A percentile compares a stretch with the other conserved stretches of the same genome.
phyloP scores from a whole-genome alignment of 1,140 invertebrate genomes.

The Aphelinus atriplicis region DNA sequence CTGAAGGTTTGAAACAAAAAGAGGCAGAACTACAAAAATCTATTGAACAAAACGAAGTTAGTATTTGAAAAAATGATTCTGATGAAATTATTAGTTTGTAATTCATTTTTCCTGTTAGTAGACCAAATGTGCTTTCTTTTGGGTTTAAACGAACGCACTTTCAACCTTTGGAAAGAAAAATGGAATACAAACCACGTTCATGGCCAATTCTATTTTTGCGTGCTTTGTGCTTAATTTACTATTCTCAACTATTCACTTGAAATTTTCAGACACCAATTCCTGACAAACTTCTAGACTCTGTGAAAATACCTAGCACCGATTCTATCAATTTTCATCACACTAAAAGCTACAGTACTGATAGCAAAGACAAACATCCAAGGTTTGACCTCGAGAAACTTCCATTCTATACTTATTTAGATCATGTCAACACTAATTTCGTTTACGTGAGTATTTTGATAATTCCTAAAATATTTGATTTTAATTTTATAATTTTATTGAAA shows the following conservation, averaged over 20 bases:
- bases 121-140: too few species aligned
- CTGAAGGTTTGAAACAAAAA: slow-evolving; percentile 75
- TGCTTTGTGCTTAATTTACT: too few species aligned
- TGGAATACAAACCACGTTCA: too few species aligned
- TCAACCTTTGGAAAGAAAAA: too few species aligned
- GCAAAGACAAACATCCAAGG: slow-evolving; percentile 65
- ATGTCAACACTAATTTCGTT: slow-evolving; percentile 85
- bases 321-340: slow-evolving; percentile 78
- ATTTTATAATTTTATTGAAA: slow-evolving; percentile 8
- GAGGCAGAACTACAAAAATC: slow-evolving; percentile 73
- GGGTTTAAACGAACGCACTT: too few species aligned
- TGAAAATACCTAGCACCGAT: slow-evolving; percentile 76
- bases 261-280: slow-evolving; percentile 71
- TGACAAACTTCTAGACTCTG: slow-evolving; percentile 72
- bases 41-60: slow-evolving; percentile 80
- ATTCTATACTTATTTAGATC: slow-evolving; percentile 80
- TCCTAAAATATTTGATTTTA: slow-evolving; percentile 6
- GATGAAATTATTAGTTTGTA: neutral
- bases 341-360: slow-evolving; percentile 68
- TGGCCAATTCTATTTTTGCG: too few species aligned
- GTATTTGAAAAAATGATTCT: too few species aligned
- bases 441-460: slow-evolving; percentile 72
- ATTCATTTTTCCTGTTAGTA: slow-evolving; percentile 15
- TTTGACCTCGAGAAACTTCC: slow-evolving; percentile 76
- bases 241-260: slow-evolving; percentile 24